Conservation (phyloP, 2,888 invertebrate species). For the Papilio gigon region DNA sequence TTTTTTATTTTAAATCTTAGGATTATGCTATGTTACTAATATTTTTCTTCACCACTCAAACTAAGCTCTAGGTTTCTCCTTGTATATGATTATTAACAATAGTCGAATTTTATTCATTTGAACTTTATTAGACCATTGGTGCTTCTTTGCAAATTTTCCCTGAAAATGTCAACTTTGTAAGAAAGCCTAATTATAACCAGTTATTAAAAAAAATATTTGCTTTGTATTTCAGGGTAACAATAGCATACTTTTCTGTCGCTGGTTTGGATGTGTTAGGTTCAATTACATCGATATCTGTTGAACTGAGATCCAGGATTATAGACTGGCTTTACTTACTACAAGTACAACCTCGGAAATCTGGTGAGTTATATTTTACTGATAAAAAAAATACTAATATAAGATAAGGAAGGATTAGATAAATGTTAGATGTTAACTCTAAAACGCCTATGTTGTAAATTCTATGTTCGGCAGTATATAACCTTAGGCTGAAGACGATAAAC, state of each 20-base stretch:
- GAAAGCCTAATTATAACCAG: slow-evolving; percentile 25
- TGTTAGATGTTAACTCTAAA: too few relatives aligned
- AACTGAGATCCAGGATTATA: slow-evolving; percentile 87
- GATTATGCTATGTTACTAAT: too few relatives aligned
- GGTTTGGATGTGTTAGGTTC: slow-evolving; percentile 94
- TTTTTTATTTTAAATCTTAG: too few relatives aligned
- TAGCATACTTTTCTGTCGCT: slow-evolving; percentile 95
- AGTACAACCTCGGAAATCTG: slow-evolving; percentile 83
- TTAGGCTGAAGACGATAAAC: too few relatives aligned
- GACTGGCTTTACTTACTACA: slow-evolving; percentile 96
- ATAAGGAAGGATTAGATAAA: too few relatives aligned
- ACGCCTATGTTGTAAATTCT: too few relatives aligned
- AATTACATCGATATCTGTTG: slow-evolving; percentile 85
- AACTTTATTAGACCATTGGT: too few relatives aligned
- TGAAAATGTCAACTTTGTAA: not conserved
- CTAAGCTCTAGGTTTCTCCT: too few relatives aligned
- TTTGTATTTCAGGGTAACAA: slow-evolving; percentile 84
- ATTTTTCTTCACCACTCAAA: too few relatives aligned
- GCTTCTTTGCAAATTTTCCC: not conserved
- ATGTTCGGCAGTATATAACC: too few relatives aligned
- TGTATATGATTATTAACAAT: too few relatives aligned
- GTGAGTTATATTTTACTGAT: slow-evolving; percentile 57
- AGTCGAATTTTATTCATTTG: too few relatives aligned
- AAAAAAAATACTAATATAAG: slow-evolving; percentile 1
- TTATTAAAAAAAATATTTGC: not conserved